Percentiles rank a stretch among this genome's conserved stretches.
phyloP scores from a whole-genome alignment of 2,888 invertebrate species.

The Cephus spinipes region DNA sequence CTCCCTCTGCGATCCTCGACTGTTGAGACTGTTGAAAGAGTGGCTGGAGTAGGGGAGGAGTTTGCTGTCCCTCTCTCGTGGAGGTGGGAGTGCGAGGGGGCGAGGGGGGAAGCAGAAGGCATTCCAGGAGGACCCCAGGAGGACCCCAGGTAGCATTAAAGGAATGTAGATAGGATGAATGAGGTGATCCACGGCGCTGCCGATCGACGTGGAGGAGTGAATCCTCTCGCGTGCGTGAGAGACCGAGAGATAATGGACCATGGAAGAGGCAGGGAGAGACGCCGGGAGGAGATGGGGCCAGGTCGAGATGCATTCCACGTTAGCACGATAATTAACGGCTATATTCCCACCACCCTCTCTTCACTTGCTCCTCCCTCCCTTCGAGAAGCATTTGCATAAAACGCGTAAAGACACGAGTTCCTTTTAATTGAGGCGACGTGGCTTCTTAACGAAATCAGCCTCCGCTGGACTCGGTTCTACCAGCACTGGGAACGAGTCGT shows the following conservation, averaged over 20 bases:
- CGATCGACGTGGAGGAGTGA: constrained; percentile 39
- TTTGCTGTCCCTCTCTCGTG: too few relatives aligned
- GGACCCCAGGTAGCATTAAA: constrained; percentile 60
- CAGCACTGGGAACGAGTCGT: too few relatives aligned
- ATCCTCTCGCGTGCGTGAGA: constrained; percentile 26
- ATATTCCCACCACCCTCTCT: constrained; percentile 28
- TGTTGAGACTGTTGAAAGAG: too few relatives aligned
- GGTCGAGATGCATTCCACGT: constrained; percentile 44
- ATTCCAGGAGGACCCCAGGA: constrained; percentile 58
- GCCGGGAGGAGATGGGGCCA: background rate
- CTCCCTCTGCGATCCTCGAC: too few relatives aligned
- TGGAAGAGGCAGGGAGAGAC: background rate
- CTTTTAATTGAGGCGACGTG: too few relatives aligned
- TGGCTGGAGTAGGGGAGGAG: too few relatives aligned
- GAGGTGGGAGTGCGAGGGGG: background rate
- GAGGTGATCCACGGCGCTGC: constrained; percentile 60
- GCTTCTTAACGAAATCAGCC: too few relatives aligned
- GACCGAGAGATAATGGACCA: constrained; percentile 12
- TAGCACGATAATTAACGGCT: constrained; percentile 54
- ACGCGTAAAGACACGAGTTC: constrained; percentile 46
- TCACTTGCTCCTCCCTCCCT: background rate
- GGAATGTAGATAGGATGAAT: constrained; percentile 65
- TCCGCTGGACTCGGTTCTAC: too few relatives aligned
- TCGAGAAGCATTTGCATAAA: constrained; percentile 39
- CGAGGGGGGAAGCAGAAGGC: constrained; percentile 32